These are phyloP conservation scores for Austrolebias charrua DNA, from an alignment of 2,797 vertebrate genomes.

Conservation along the genomic window DNA sequence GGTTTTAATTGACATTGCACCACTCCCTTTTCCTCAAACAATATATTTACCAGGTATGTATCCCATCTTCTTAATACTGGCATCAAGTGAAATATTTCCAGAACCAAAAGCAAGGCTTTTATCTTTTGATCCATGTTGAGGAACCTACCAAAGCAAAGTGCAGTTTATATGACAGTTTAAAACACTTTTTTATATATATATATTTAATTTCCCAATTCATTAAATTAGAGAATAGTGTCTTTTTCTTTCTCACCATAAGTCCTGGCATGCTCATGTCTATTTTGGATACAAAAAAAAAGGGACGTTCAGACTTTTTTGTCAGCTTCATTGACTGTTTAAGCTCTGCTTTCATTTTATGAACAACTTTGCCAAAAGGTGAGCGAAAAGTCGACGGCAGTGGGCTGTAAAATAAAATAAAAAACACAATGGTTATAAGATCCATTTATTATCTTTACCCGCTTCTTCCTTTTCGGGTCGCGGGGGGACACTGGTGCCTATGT, in stretches of 20 bases:
- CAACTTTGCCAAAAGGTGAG: slow-evolving; percentile 48
- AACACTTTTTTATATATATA: too few species aligned
- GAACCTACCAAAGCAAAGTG: slow-evolving; percentile 50
- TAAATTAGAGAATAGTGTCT: neutral
- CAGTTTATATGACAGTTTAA: neutral
- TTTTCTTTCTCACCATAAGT: slow-evolving; percentile 60
- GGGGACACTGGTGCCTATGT: too few species aligned
- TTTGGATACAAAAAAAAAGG: slow-evolving; percentile 71
- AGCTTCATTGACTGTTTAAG: slow-evolving; percentile 65
- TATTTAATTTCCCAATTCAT: neutral
- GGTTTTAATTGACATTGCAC: neutral
- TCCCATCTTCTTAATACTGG: slow-evolving; percentile 52
- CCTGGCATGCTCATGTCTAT: slow-evolving; percentile 49
- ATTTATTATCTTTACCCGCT: too few species aligned
- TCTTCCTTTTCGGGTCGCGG: too few species aligned
- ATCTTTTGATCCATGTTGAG: slow-evolving; percentile 56
- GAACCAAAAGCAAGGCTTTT: slow-evolving; percentile 56
- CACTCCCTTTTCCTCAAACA: neutral
- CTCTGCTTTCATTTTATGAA: slow-evolving; percentile 68
- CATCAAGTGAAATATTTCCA: slow-evolving; percentile 60
- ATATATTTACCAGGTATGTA: slow-evolving; percentile 64
- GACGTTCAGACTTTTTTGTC: slow-evolving; percentile 41
- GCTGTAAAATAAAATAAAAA: slow-evolving; percentile 40
- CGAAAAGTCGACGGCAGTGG: slow-evolving; percentile 72
- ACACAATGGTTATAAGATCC: neutral